Evolutionary conservation across 1,140 invertebrate species (phyloP).

Genomic region (Elysia chlorotica): DNA sequence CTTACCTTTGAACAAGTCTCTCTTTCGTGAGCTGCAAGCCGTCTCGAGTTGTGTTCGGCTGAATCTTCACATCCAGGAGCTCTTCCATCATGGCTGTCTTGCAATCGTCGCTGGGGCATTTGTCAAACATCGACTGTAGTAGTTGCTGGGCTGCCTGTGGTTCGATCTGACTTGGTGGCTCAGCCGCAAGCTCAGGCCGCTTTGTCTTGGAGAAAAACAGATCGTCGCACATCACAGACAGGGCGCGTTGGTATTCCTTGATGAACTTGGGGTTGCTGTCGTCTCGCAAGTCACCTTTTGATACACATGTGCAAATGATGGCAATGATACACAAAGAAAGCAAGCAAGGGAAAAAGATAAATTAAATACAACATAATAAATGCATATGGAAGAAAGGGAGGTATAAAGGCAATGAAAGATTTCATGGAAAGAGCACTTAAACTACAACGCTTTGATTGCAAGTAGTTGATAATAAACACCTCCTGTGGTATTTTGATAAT

Average conservation of each 20-base stretch:
- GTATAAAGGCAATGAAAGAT: too few relatives aligned
- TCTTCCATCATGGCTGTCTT: constrained; percentile 52
- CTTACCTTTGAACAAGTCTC: constrained; percentile 48
- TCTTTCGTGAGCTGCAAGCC: constrained; percentile 54
- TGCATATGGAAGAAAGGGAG: too few relatives aligned
- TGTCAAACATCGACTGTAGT: constrained; percentile 50
- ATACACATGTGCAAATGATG: too few relatives aligned
- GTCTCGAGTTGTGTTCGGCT: constrained; percentile 46
- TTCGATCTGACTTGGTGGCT: constrained; percentile 22
- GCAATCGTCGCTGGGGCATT: constrained; percentile 49
- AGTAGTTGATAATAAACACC: too few relatives aligned
- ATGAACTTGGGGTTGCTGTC: constrained; percentile 52
- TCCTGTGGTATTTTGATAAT: too few relatives aligned
- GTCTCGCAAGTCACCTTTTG: constrained; percentile 56
- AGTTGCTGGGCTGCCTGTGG: constrained; percentile 39
- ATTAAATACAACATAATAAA: too few relatives aligned
- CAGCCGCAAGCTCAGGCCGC: constrained; percentile 24
- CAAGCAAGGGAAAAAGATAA: too few relatives aligned
- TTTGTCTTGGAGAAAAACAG: constrained; percentile 56
- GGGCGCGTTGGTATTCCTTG: constrained; percentile 52
- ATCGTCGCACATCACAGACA: constrained; percentile 57
- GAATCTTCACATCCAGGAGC: constrained; percentile 48
- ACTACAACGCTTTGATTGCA: too few relatives aligned
- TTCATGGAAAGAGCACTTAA: too few relatives aligned
- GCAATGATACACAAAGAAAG: too few relatives aligned